These are phyloP conservation scores for Azorinus chamasolen DNA, from an alignment of 2,888 invertebrate species.

Conservation along the genomic window DNA sequence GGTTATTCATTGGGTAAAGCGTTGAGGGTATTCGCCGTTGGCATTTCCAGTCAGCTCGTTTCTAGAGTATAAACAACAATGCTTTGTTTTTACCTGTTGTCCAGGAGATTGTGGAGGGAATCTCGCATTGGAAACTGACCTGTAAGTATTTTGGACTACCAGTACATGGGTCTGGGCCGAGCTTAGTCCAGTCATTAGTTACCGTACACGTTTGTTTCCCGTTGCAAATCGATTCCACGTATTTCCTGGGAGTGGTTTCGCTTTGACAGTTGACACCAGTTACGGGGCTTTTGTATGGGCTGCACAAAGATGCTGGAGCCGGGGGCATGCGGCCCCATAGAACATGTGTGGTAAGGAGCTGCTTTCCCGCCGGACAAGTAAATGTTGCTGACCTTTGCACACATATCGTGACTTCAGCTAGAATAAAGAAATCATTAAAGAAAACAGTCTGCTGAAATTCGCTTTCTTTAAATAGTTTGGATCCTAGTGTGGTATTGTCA, in stretches of 20 bases:
- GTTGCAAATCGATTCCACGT: slow-evolving; percentile 48
- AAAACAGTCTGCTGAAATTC: too few species aligned
- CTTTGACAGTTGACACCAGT: slow-evolving; percentile 39
- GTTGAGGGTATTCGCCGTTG: too few species aligned
- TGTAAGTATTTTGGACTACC: slow-evolving; percentile 68
- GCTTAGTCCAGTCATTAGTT: slow-evolving; percentile 49
- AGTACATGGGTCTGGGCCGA: slow-evolving; percentile 65
- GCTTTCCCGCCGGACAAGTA: slow-evolving; percentile 51
- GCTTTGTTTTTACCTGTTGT: slow-evolving; percentile 18
- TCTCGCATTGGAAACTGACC: slow-evolving; percentile 60
- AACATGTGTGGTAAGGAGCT: slow-evolving; percentile 40
- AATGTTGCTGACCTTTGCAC: slow-evolving; percentile 53
- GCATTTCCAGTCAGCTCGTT: too few species aligned
- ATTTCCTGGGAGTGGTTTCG: slow-evolving; percentile 15
- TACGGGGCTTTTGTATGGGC: slow-evolving; percentile 49
- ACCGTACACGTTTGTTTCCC: slow-evolving; percentile 40
- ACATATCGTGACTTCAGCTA: slow-evolving; percentile 64
- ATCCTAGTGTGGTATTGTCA: too few species aligned
- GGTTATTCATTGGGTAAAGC: too few species aligned
- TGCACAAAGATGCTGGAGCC: slow-evolving; percentile 40
- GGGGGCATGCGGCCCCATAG: slow-evolving; percentile 57
- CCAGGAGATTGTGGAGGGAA: slow-evolving; percentile 36
- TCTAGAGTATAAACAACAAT: too few species aligned
- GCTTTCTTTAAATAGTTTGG: too few species aligned
- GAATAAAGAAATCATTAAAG: slow-evolving; percentile 8